phyloP scores from a whole-genome alignment of 2,113 vertebrate genomes.

The Tringa solitaria region DNA sequence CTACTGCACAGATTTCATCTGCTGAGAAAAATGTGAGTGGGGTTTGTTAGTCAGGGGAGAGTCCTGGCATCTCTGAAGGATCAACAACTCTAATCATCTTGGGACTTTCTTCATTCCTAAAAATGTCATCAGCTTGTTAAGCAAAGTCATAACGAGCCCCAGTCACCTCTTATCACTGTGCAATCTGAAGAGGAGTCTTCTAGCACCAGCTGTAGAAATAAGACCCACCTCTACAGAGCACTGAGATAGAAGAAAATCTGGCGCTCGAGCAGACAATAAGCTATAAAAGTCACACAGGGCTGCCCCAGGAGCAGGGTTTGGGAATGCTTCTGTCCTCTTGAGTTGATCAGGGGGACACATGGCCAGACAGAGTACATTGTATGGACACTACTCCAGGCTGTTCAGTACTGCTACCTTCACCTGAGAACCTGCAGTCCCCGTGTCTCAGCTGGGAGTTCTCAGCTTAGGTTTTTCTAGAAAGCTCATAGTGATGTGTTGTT shows the following conservation, averaged over 20 bases:
- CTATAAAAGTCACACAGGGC: not conserved
- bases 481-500: not conserved
- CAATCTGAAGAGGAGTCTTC: slow-evolving; percentile 50
- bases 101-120: slow-evolving; percentile 60
- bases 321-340: not conserved
- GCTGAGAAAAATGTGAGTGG: not conserved
- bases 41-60: not conserved
- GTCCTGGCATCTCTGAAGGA: not conserved
- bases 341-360: not conserved
- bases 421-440: not conserved
- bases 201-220: slow-evolving; percentile 56
- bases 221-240: not conserved
- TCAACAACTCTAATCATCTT: not conserved
- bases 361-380: not conserved
- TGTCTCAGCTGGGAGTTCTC: not conserved
- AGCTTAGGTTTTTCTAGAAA: not conserved
- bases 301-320: not conserved
- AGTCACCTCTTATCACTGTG: slow-evolving; percentile 17
- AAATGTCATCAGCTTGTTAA: slow-evolving; percentile 74
- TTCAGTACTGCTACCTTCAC: not conserved
- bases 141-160: slow-evolving; percentile 64
- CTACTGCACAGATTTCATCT: not conserved
- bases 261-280: not conserved
- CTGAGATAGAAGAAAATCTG: not conserved
- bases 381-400: not conserved